Base-by-base conservation (phyloP, 2,113 vertebrate genomes). In the Sprattus sprattus region DNA sequence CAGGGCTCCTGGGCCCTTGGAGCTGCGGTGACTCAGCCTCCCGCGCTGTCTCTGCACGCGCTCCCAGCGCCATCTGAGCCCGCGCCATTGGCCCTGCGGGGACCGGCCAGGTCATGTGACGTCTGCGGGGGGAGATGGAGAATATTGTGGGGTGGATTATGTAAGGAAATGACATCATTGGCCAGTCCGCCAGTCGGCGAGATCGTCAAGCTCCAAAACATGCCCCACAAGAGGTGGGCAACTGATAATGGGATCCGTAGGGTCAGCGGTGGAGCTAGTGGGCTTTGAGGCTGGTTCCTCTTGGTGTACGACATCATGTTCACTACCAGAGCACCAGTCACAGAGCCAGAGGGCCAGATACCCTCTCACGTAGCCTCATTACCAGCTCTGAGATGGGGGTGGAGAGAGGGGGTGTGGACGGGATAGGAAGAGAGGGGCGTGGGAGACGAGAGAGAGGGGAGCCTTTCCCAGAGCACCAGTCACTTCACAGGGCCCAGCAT, bases 401-500 rank as follows among this genome's bases (percentile, higher is more conserved):
- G 22, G 6, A 10, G 6, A 64, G 57, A 25, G 4, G 52, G 84
- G 54, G 88, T 83, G 83, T 47, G 32, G 80, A 44, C 18, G 39
- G 85, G 45, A 75, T 45, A 81, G 85, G 81, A 82, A 47, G 47
- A 86, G 45, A 47, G 49, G 47, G 45, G 60, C 60, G 78, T 0
- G 3, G 32, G 45, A n/a, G 3, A 22, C 47, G n/a, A 47, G 78
- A 28, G 45, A 85, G 60, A 10, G 60, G n/a, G 3, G 60, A 25
- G n/a, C 10, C 60, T 25, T 28, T 9, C 60, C 60, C 60, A 67
- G 60, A n/a, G 22, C 82, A 18, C 13, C n/a, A 18, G 22, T 32
- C 67, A 50, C 71, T 54, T 81, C 84, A 81, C 78, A 32, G 78
- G 78, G 80, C 46, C 4, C 22, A 25, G 52, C 84, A 82, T 81